These are phyloP conservation scores for Caenorhabditis sp. DNA, from an alignment of 2,888 invertebrate genomes.

Conservation along the genomic window DNA sequence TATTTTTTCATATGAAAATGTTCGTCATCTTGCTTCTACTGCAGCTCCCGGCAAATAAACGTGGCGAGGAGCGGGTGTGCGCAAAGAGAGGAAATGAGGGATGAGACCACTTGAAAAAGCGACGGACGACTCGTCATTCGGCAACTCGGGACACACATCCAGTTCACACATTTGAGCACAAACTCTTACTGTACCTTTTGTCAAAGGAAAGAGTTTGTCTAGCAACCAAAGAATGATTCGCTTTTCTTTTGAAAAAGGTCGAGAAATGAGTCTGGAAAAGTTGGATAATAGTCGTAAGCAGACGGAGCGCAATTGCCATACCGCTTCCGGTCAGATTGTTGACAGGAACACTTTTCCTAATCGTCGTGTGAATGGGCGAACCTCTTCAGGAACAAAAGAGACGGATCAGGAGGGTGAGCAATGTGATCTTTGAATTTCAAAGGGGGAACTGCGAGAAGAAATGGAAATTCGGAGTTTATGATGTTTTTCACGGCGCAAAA, in stretches of 20 bases:
- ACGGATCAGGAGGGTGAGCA: neutral
- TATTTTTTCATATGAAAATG: constrained; percentile 2
- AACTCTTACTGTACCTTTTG: too few species aligned
- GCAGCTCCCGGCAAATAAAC: constrained; percentile 16
- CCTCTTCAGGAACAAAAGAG: neutral
- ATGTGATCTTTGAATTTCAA: constrained; percentile 1
- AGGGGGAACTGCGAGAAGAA: neutral
- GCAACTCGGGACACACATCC: constrained; percentile 8
- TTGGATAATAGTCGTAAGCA: neutral
- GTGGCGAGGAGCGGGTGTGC: constrained; percentile 14
- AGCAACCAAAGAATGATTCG: too few species aligned
- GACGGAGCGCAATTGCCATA: constrained; percentile 1
- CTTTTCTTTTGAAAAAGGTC: too few species aligned
- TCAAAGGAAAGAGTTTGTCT: too few species aligned
- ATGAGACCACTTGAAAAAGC: constrained; percentile 39
- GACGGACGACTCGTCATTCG: constrained; percentile 31
- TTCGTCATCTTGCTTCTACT: constrained; percentile 4
- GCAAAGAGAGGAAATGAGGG: constrained; percentile 29
- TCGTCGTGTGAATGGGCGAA: constrained; percentile 6
- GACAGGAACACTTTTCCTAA: constrained; percentile 28
- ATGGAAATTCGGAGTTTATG: neutral
- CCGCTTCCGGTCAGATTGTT: constrained; percentile 38
- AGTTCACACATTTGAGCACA: constrained; percentile 25
- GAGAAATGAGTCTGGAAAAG: neutral
- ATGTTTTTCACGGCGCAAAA: constrained; percentile 4